Conservation (phyloP, 35 echinoderm and acorn worm genomes). For the Apostichopus californicus region DNA sequence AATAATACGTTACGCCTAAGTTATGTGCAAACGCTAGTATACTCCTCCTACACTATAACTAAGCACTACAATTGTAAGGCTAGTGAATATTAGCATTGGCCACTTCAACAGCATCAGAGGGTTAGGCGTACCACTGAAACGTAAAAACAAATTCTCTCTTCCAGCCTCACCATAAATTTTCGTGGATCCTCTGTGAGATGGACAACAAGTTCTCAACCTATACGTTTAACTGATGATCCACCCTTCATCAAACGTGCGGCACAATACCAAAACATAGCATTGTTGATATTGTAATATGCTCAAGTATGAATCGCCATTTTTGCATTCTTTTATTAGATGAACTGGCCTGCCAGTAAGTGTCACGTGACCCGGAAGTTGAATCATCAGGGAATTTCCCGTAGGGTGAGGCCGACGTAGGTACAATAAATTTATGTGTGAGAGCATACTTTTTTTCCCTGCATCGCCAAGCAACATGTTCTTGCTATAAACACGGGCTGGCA, state of each 20-base stretch:
- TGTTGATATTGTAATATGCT: not conserved
- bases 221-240: not conserved
- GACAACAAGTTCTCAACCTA: not conserved
- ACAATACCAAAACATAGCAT: not conserved
- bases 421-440: no score
- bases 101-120: not conserved
- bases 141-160: not conserved
- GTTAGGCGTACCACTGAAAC: not conserved
- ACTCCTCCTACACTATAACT: no score
- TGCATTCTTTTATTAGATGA: constrained; percentile 19
- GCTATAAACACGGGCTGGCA: no score
- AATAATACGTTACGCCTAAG: no score
- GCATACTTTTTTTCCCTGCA: no score
- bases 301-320: not conserved
- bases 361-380: constrained; percentile 11
- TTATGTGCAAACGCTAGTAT: no score
- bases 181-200: not conserved
- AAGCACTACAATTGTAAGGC: no score
- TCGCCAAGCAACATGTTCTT: no score
- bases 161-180: not conserved
- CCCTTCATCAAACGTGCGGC: not conserved
- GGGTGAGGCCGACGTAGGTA: no score
- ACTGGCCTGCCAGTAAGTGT: not conserved
- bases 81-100: no score
- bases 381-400: not conserved